Evolutionary conservation across 2,797 vertebrate genomes (phyloP).

Genomic region (Chaetodon trifasciatus): DNA sequence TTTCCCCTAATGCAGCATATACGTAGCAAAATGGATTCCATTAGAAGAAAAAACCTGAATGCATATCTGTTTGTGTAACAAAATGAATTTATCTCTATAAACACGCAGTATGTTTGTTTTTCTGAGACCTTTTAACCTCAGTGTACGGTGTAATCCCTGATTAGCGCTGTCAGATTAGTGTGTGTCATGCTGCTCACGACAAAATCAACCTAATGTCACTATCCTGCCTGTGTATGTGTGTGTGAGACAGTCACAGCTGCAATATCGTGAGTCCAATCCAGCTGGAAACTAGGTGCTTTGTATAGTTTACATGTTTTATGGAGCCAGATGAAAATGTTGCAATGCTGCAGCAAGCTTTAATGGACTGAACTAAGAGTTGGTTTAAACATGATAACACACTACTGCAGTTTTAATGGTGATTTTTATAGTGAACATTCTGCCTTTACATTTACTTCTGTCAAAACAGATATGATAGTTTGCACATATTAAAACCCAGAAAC

Average conservation of each 20-base stretch:
- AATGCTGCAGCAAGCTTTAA: not conserved
- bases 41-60: not conserved
- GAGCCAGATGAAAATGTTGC: not conserved
- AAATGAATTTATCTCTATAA: not conserved
- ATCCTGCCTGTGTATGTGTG: not conserved
- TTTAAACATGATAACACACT: not conserved
- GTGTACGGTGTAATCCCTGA: conserved; percentile 19
- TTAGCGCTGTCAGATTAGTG: conserved; percentile 23
- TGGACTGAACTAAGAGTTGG: not conserved
- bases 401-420: not conserved
- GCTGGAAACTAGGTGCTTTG: not conserved
- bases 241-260: not conserved
- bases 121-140: conserved; percentile 7
- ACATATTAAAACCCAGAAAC: not conserved
- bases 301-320: not conserved
- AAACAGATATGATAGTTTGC: not conserved
- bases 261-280: not conserved
- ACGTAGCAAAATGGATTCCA: not conserved
- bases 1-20: not conserved
- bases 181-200: conserved; percentile 11
- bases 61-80: not conserved
- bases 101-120: not conserved
- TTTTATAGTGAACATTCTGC: not conserved
- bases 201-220: conserved; percentile 12
- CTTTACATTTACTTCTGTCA: too few species aligned